Conservation (phyloP, 2,113 vertebrate genomes). For the Sterrhoptilus dennistouni region DNA sequence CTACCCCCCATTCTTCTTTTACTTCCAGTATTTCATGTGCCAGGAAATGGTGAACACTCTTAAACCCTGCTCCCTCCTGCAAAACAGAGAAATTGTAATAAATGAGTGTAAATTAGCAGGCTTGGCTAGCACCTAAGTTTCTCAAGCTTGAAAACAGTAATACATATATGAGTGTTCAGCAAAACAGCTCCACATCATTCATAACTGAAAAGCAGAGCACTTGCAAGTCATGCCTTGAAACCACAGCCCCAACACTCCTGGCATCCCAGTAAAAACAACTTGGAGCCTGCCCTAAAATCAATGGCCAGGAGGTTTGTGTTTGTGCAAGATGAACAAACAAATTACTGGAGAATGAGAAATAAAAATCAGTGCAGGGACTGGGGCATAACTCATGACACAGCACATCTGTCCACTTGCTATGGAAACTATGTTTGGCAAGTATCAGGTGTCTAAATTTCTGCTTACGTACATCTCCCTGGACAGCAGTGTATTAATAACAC, state of each 20-base stretch:
- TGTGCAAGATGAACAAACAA: neutral
- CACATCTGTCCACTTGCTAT: constrained; percentile 41
- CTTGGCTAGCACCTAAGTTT: neutral
- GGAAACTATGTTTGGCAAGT: constrained; percentile 72
- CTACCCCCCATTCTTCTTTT: neutral
- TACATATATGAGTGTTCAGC: neutral
- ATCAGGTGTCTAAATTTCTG: constrained; percentile 67
- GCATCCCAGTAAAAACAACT: neutral
- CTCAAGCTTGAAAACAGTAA: neutral
- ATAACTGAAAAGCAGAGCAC: neutral
- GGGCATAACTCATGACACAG: constrained; percentile 35
- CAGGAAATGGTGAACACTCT: neutral
- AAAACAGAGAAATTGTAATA: neutral
- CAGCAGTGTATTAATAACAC: constrained; percentile 70
- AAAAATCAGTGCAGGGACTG: neutral
- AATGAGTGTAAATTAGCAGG: neutral
- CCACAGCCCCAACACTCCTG: neutral
- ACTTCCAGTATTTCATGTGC: neutral
- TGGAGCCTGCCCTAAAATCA: neutral
- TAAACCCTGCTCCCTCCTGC: neutral
- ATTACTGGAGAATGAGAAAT: neutral
- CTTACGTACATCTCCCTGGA: constrained; percentile 28
- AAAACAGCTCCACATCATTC: neutral
- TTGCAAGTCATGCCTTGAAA: neutral
- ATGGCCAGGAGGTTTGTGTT: neutral